Conservation (phyloP, 2,113 vertebrate genomes). For the Istiophorus platypterus region DNA sequence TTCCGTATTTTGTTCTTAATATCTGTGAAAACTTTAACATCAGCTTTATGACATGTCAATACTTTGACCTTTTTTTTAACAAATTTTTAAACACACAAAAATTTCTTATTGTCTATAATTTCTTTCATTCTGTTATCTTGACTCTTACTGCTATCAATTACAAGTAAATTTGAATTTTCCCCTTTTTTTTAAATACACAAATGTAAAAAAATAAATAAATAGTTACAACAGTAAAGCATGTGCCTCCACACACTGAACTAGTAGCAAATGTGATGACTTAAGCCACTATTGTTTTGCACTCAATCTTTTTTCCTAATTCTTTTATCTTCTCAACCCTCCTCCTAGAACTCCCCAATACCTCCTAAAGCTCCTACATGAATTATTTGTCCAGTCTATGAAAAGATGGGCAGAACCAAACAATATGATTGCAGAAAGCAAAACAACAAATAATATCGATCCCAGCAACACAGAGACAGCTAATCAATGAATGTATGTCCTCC, state of each 20-base stretch:
- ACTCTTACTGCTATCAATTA: not conserved
- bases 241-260: not conserved
- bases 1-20: not conserved
- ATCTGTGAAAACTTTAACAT: not conserved
- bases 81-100: not conserved
- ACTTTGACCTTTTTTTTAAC: too few relatives aligned
- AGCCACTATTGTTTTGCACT: not conserved
- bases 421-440: slow-evolving; percentile 82
- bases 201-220: not conserved
- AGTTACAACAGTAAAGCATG: not conserved
- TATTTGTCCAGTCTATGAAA: slow-evolving; percentile 70
- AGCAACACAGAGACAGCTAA: slow-evolving; percentile 81
- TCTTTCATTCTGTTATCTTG: not conserved
- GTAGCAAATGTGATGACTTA: not conserved
- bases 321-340: not conserved
- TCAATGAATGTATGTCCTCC: slow-evolving; percentile 82
- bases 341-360: slow-evolving; percentile 6
- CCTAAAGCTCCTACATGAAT: slow-evolving; percentile 53
- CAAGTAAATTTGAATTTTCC: not conserved
- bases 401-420: slow-evolving; percentile 76
- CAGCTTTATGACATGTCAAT: not conserved
- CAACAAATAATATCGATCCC: slow-evolving; percentile 84
- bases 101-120: not conserved
- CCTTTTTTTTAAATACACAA: not conserved
- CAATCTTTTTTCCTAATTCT: not conserved